Evolutionary conservation across 2,113 vertebrate species (phyloP).

Genomic region (Alexandromys fortis): DNA sequence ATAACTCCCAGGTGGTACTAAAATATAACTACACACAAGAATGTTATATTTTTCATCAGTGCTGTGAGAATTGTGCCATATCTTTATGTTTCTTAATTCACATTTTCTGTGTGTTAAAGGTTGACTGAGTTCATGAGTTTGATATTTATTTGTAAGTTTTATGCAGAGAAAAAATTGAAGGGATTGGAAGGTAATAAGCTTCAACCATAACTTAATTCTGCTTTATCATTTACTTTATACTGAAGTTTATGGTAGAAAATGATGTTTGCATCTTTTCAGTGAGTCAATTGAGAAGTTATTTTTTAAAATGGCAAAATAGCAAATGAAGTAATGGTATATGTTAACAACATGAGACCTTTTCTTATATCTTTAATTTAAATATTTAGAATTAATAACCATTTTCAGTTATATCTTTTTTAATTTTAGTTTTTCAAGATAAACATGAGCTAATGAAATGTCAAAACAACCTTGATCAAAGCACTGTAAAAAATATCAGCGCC

Average conservation of each 20-base stretch:
- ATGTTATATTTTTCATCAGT: neutral
- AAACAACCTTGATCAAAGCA: neutral
- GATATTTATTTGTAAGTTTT: neutral
- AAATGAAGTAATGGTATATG: conserved; percentile 37
- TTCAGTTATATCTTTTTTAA: neutral
- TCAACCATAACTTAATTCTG: neutral
- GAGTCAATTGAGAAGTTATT: conserved; percentile 21
- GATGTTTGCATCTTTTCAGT: conserved; percentile 14
- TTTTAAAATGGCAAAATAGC: conserved; percentile 59
- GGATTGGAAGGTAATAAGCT: neutral
- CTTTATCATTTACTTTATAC: neutral
- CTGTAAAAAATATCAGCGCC: neutral
- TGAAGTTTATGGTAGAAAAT: neutral
- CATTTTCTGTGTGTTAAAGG: neutral
- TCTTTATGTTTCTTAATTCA: neutral
- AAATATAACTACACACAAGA: neutral
- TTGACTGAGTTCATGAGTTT: neutral
- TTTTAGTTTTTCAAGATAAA: conserved; percentile 71
- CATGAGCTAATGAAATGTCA: conserved; percentile 2
- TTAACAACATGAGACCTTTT: neutral
- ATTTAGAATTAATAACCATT: neutral
- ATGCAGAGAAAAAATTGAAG: neutral
- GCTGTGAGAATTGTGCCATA: neutral
- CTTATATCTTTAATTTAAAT: neutral
- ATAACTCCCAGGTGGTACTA: neutral